Base-by-base conservation (phyloP, 2,888 invertebrate genomes). In the Coleophora flavipennella region DNA sequence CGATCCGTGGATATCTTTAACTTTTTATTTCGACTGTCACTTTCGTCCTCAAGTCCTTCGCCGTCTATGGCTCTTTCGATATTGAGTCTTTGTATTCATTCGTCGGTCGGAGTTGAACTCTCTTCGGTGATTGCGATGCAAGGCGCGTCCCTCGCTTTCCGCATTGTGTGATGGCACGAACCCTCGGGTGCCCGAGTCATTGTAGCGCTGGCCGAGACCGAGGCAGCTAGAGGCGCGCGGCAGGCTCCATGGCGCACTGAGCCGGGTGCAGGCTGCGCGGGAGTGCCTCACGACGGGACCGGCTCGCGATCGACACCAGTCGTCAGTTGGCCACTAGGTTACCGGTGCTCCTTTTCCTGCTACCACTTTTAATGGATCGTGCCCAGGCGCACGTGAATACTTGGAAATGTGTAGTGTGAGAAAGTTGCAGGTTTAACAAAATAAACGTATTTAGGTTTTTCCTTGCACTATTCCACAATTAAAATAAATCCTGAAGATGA, bases 311-410 rank as follows among this genome's bases (percentile, higher is more conserved):
- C 68, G 74, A 68, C 64, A 72, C 65, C 62, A 73, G 63, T 70
- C 67, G 77, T 64, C 71, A 83, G 79, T 84, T 80, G 83, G 81
- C 81, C 80, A 84, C 79, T 83, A 73, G 83, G 84, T 83, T 81
- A 84, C 69, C 79, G 69, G 75, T 68, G 76, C 67, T 77, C 80
- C 77, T 80, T 79, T 83, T 81, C 83, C 80, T 79, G 81, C 72
- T 68, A 62, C 52, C 64, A 66, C 64, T 65, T 70, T 66, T 77
- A 76, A 80, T 73, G 56, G 69, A 60, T 62, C 64, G 63, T 54
- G 34, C 29, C 37, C 25, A 38, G 36, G 20, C 26, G 13, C 32
- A 31, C 43, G 38, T 43, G 9, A 29, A 29, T 29, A 8, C 29
- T 7, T 8, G 29, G 20, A 20, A 20, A 20, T 20, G 20, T 20